phyloP scores from a whole-genome alignment of 2,113 vertebrate genomes.

The Sciurus niger region DNA sequence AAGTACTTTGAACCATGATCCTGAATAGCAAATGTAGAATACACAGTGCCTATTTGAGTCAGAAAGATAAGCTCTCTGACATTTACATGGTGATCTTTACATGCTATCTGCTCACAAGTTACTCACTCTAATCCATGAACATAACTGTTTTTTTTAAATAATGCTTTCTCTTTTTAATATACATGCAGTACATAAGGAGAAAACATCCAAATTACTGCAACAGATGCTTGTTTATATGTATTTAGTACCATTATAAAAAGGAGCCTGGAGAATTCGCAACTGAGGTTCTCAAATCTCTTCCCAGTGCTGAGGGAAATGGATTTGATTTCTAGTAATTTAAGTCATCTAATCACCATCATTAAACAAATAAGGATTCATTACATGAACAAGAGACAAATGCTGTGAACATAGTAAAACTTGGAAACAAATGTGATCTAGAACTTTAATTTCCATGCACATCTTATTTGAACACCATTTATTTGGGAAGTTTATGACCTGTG shows the following conservation, averaged over 20 bases:
- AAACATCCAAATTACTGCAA: conserved; percentile 77
- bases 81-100: not conserved
- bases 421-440: conserved; percentile 72
- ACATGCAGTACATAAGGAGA: conserved; percentile 66
- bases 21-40: conserved; percentile 2
- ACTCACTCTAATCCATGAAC: conserved; percentile 70
- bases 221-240: conserved; percentile 79
- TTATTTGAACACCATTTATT: conserved; percentile 69
- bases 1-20: conserved; percentile 18
- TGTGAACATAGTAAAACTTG: conserved; percentile 42
- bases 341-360: conserved; percentile 76
- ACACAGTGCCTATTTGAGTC: not conserved
- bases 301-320: conserved; percentile 64
- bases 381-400: conserved; percentile 25
- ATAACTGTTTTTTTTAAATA: conserved; percentile 79
- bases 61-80: not conserved
- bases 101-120: conserved; percentile 40
- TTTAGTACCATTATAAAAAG: conserved; percentile 74
- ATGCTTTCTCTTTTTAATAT: conserved; percentile 78
- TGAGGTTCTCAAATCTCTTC: conserved; percentile 40
- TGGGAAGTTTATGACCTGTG: conserved; percentile 71
- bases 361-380: conserved; percentile 79
- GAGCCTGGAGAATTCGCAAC: conserved; percentile 55
- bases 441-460: conserved; percentile 64
- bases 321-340: conserved; percentile 79